Evolutionary conservation across 2,888 invertebrate species (phyloP), one percentile per base, ranked within the genome.

Genomic region (Heterodera filipjevi): DNA sequence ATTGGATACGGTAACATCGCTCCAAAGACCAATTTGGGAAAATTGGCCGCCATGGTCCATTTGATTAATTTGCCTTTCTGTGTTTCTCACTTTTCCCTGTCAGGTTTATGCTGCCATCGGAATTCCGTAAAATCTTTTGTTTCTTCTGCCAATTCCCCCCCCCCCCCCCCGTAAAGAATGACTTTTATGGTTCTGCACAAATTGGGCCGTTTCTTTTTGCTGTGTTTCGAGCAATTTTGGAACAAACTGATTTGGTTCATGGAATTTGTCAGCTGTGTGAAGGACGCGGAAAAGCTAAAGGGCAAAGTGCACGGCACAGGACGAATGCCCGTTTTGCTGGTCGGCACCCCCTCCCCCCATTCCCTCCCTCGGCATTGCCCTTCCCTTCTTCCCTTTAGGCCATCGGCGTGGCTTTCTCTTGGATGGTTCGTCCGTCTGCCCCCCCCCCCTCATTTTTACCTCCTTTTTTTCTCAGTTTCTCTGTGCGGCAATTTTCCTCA

Each of bases 1-100:
- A 88, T 89, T 71, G 88, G 88, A 2, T 88, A 88, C 72, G 88
- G 88, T 16, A 89, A 88, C 79, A 86, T 88, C 68, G 85, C 86
- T 14, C 86, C 88, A 5, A 87, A 87, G 76, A 85, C 84, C 35
- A 84, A 82, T 64, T 71, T 87, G 22, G 88, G 88, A n/a, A 85
- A 86, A 74, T 71, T 89, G 68, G 87, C 86, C 1, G 88, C 86
- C 12, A 89, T 88, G 87, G 82, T 87, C 30, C 33, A 76, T n/a
- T 30, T 75, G 10, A 68, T 59, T 39, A 30, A 2, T 1, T 68
- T 68, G 0, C 30, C 6, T n/a, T 68, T 68, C 39, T 44, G 16
- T 27, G 14, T 70, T 32, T 19, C n/a, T 2, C 68, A 6, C 16
- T 22, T 27, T 78, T 53, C 16, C 72, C 46, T n/a, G n/a, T n/a